Percentiles rank a stretch among this genome's conserved stretches.
Conservation (phyloP, 2,797 vertebrate species). For the Gouania willdenowi region DNA sequence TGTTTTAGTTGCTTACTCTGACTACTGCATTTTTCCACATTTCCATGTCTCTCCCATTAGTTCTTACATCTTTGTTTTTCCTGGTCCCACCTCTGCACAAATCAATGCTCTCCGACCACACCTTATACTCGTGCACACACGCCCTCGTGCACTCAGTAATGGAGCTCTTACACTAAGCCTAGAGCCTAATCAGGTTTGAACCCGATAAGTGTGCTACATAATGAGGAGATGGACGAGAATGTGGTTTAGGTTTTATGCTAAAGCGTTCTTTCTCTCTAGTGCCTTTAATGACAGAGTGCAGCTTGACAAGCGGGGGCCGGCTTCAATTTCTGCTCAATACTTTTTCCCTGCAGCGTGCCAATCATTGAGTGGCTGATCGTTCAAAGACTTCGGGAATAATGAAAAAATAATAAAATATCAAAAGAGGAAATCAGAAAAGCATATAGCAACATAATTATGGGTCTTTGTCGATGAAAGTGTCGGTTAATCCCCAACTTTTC, state of each 20-base stretch:
- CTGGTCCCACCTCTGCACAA: conserved; percentile 25
- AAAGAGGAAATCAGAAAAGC: conserved; percentile 45
- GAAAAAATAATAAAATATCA: conserved; percentile 1
- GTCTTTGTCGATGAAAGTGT: conserved; percentile 49
- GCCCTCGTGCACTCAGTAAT: conserved; percentile 27
- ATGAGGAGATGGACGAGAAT: conserved; percentile 42
- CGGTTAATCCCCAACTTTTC: conserved; percentile 48
- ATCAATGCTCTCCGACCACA: conserved; percentile 48
- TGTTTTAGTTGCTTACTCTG: conserved; percentile 12
- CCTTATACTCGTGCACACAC: conserved; percentile 37
- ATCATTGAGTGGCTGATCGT: conserved; percentile 46
- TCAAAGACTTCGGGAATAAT: conserved; percentile 34
- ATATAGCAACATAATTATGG: conserved; percentile 66
- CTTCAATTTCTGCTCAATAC: conserved; percentile 37
- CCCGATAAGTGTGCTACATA: conserved; percentile 35
- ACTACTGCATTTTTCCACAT: conserved; percentile 21
- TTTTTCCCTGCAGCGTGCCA: conserved; percentile 21
- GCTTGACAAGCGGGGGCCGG: conserved; percentile 30
- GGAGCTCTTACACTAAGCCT: conserved; percentile 38
- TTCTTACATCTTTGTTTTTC: conserved; percentile 12
- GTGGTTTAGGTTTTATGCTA: conserved; percentile 33
- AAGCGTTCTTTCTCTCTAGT: conserved; percentile 17
- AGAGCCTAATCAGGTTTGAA: conserved; percentile 62
- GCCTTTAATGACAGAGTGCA: conserved; percentile 33
- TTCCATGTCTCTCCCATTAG: conserved; percentile 1